Conservation (phyloP, 92 coral and sea anemone species). For the Actinostola sp. region DNA sequence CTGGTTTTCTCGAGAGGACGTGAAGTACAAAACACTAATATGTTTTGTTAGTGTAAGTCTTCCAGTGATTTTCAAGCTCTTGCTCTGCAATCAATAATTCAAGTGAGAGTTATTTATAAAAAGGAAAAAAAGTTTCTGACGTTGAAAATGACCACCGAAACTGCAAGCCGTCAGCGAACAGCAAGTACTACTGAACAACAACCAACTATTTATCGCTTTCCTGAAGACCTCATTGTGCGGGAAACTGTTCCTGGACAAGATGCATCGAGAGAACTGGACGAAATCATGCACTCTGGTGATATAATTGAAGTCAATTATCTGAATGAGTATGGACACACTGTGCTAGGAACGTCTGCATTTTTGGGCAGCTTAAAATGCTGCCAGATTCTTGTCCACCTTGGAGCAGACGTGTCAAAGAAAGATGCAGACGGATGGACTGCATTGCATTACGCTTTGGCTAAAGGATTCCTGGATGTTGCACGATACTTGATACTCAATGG, state of each 20-base stretch:
- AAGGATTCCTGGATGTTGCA: constrained; percentile 78
- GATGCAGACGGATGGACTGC: constrained; percentile 96
- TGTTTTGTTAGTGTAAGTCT: no score
- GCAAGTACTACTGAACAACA: constrained; percentile 12
- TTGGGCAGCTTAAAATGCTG: constrained; percentile 79
- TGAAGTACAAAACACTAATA: no score
- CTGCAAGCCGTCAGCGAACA: constrained; percentile 27
- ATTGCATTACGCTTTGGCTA: constrained; percentile 85
- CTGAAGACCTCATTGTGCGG: constrained; percentile 82
- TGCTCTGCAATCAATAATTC: no score
- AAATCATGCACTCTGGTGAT: constrained; percentile 46
- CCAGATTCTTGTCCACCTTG: constrained; percentile 60
- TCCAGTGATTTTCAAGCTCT: no score
- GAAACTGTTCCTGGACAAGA: constrained; percentile 88
- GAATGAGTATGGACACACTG: constrained; percentile 83
- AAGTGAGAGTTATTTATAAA: no score
- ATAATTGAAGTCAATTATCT: constrained; percentile 64
- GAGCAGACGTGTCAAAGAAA: constrained; percentile 66
- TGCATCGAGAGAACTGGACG: constrained; percentile 64
- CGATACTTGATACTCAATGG: constrained; percentile 73
- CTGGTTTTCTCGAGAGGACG: no score
- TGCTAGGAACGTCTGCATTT: constrained; percentile 81
- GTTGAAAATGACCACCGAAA: neutral
- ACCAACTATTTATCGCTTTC: constrained; percentile 42
- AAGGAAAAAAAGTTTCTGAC: no score